Evolutionary conservation across 2,113 vertebrate genomes (phyloP).

Genomic region (Entomyzon cyanotis): DNA sequence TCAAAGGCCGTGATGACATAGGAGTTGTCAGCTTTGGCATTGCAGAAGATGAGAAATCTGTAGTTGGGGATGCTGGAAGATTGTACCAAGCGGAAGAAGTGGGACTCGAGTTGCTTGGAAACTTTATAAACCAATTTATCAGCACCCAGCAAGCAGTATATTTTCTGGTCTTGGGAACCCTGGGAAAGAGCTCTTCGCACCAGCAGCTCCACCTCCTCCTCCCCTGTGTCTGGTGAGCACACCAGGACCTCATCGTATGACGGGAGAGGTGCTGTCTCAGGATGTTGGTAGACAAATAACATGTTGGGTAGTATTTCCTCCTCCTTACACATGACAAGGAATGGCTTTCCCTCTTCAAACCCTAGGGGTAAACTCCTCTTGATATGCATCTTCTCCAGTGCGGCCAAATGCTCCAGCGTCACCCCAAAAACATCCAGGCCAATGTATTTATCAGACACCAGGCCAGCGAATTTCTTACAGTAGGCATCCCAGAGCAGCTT

Average conservation of each 20-base stretch:
- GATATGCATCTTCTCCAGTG: conserved; percentile 4
- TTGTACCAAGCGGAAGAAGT: conserved; percentile 64
- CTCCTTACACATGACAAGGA: conserved; percentile 71
- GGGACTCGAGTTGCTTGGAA: conserved; percentile 68
- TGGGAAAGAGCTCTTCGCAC: conserved; percentile 71
- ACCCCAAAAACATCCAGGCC: conserved; percentile 65
- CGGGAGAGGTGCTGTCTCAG: conserved; percentile 65
- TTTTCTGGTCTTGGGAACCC: conserved; percentile 49
- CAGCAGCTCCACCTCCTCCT: conserved; percentile 79
- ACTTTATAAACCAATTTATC: conserved; percentile 77
- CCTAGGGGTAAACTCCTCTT: conserved; percentile 48
- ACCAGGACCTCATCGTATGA: conserved; percentile 77
- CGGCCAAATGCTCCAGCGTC: conserved; percentile 57
- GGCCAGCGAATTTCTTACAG: conserved; percentile 47
- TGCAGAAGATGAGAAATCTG: conserved; percentile 71
- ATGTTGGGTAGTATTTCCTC: conserved; percentile 65
- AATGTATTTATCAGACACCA: conserved; percentile 52
- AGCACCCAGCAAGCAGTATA: conserved; percentile 74
- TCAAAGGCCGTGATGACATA: conserved; percentile 79
- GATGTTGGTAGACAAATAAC: conserved; percentile 65
- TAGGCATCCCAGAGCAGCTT: conserved; percentile 67
- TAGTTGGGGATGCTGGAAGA: conserved; percentile 48
- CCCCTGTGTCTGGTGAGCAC: conserved; percentile 72
- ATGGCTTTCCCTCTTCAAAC: conserved; percentile 68
- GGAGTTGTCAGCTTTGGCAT: conserved; percentile 69